Conservation (phyloP, 2,113 vertebrate genomes). For the Chionis minor region DNA sequence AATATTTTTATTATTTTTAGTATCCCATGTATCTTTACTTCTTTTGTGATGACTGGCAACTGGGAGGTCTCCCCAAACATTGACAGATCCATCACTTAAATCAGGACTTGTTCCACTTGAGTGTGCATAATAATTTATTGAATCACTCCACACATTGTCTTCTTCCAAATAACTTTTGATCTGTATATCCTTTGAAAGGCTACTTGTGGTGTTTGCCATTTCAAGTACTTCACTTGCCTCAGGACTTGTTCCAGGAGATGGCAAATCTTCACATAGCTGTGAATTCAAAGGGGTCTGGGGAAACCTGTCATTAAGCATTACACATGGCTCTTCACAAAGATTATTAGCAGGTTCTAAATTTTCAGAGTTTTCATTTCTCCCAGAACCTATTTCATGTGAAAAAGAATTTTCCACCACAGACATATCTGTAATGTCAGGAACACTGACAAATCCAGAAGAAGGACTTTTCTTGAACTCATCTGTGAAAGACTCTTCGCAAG, state of each 20-base stretch:
- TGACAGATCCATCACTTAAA: constrained; percentile 63
- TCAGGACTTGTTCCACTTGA: constrained; percentile 83
- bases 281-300: constrained; percentile 75
- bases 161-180: constrained; percentile 50
- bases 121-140: constrained; percentile 77
- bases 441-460: not conserved
- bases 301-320: constrained; percentile 27
- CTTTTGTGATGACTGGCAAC: not conserved
- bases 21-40: not conserved
- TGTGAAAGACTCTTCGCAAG: not conserved
- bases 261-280: constrained; percentile 69
- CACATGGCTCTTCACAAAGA: not conserved
- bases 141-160: constrained; percentile 77
- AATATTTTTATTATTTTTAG: constrained; percentile 4
- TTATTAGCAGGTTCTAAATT: not conserved
- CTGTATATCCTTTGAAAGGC: constrained; percentile 4
- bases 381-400: constrained; percentile 14
- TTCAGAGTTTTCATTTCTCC: constrained; percentile 19
- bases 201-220: constrained; percentile 14
- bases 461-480: constrained; percentile 3
- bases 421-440: not conserved
- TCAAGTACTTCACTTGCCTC: constrained; percentile 58
- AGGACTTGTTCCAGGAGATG: constrained; percentile 69
- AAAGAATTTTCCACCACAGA: not conserved
- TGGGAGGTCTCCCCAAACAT: constrained; percentile 56